Evolutionary conservation across 2,797 vertebrate species (phyloP).

Genomic region (Enteromius radiatus): DNA sequence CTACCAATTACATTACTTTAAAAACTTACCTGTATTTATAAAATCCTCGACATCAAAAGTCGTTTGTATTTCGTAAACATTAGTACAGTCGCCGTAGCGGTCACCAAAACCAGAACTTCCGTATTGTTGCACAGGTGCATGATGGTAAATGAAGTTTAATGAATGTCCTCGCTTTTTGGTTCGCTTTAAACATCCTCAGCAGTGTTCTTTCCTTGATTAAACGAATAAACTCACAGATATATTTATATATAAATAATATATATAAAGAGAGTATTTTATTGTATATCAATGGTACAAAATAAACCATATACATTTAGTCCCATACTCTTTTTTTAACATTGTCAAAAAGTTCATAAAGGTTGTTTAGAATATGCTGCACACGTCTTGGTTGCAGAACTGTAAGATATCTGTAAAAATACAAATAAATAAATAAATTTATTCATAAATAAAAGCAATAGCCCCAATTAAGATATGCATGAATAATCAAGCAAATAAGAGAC

Average conservation of each 20-base stretch:
- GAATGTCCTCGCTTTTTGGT: background rate
- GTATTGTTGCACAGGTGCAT: slow-evolving; percentile 46
- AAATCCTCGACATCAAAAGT: background rate
- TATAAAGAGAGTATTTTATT: slow-evolving; percentile 25
- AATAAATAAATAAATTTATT: background rate
- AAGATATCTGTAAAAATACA: slow-evolving; percentile 79
- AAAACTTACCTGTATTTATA: slow-evolving; percentile 39
- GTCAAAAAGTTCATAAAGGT: slow-evolving; percentile 14
- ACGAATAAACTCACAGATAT: background rate
- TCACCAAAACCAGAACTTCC: slow-evolving; percentile 43
- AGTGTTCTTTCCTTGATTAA: background rate
- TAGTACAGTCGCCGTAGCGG: background rate
- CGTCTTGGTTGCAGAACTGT: slow-evolving; percentile 86
- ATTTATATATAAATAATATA: background rate
- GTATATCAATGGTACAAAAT: slow-evolving; percentile 5
- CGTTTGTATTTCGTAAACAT: slow-evolving; percentile 16
- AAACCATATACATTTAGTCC: slow-evolving; percentile 16
- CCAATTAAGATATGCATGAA: background rate
- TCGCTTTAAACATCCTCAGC: background rate
- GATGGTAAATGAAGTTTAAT: slow-evolving; percentile 52
- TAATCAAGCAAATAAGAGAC: background rate
- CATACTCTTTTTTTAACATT: slow-evolving; percentile 15
- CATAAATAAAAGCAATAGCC: background rate
- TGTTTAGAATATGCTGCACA: slow-evolving; percentile 80
- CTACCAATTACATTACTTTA: background rate